These are phyloP conservation scores for Nebria brevicollis DNA, from an alignment of 2,888 invertebrate genomes.

Conservation along the genomic window DNA sequence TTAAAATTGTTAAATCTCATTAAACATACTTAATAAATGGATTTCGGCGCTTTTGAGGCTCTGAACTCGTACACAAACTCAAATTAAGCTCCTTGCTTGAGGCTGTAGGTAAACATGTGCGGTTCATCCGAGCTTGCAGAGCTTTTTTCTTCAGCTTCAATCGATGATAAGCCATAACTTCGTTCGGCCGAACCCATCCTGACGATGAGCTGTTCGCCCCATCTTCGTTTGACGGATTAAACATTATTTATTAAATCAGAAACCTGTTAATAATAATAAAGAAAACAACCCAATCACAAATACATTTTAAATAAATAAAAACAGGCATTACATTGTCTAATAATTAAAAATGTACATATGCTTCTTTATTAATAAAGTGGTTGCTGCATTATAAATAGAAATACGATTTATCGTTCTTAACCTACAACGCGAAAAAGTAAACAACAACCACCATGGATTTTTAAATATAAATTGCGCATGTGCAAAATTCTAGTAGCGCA, in stretches of 20 bases:
- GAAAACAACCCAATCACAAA: neutral
- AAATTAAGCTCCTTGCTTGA: slow-evolving; percentile 55
- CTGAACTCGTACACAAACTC: slow-evolving; percentile 65
- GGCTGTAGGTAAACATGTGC: slow-evolving; percentile 57
- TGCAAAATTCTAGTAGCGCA: too few species aligned
- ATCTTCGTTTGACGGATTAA: slow-evolving; percentile 4
- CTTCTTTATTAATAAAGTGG: too few species aligned
- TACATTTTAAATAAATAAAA: neutral
- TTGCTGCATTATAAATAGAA: neutral
- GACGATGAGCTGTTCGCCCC: slow-evolving; percentile 52
- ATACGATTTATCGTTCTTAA: neutral
- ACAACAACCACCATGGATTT: neutral
- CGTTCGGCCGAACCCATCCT: slow-evolving; percentile 72
- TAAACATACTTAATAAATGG: slow-evolving; percentile 74
- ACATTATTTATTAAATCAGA: slow-evolving; percentile 23
- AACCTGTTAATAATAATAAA: neutral
- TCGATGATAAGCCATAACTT: slow-evolving; percentile 79
- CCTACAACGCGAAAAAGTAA: neutral
- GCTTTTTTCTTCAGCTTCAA: slow-evolving; percentile 81
- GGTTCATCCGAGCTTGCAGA: slow-evolving; percentile 75
- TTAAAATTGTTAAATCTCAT: slow-evolving; percentile 45
- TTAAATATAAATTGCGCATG: too few species aligned
- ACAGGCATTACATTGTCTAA: too few species aligned
- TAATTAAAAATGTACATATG: too few species aligned
- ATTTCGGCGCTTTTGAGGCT: slow-evolving; percentile 77